phyloP scores from a whole-genome alignment of 2,888 invertebrate species.

The Caenorhabditis imperialis region DNA sequence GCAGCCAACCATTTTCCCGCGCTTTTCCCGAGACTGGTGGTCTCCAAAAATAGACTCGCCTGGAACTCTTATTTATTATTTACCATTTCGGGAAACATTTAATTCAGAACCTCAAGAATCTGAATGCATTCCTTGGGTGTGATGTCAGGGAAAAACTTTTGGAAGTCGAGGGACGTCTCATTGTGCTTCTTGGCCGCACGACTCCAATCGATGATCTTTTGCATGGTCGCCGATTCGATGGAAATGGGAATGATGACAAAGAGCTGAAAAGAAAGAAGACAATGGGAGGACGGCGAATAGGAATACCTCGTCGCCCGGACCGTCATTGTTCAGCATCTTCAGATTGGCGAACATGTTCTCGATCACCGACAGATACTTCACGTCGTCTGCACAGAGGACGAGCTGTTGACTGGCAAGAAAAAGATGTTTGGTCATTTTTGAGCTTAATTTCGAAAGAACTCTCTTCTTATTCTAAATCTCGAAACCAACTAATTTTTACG shows the following conservation, averaged over 20 bases:
- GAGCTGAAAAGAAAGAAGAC: conserved; percentile 16
- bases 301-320: not conserved
- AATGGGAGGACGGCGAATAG: not conserved
- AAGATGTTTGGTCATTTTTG: too few relatives aligned
- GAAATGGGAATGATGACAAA: conserved; percentile 47
- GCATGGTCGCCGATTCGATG: conserved; percentile 34
- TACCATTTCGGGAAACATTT: not conserved
- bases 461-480: too few relatives aligned
- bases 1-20: conserved; percentile 39
- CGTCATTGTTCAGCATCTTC: conserved; percentile 20
- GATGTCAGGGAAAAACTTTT: conserved; percentile 25
- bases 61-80: not conserved
- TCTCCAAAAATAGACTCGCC: conserved; percentile 49
- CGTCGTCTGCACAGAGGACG: conserved; percentile 39
- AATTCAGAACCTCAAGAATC: conserved; percentile 29
- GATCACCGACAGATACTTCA: conserved; percentile 41
- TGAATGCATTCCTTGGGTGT: conserved; percentile 32
- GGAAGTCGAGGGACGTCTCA: conserved; percentile 11
- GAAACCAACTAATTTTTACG: too few relatives aligned
- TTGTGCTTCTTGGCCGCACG: conserved; percentile 24
- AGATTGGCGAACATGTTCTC: conserved; percentile 43
- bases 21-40: conserved; percentile 11
- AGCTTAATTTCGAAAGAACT: too few relatives aligned
- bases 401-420: conserved; percentile 36
- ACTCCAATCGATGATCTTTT: conserved; percentile 46